phyloP scores from a whole-genome alignment of 2,113 vertebrate genomes.

The Microcebus lehilahytsara region DNA sequence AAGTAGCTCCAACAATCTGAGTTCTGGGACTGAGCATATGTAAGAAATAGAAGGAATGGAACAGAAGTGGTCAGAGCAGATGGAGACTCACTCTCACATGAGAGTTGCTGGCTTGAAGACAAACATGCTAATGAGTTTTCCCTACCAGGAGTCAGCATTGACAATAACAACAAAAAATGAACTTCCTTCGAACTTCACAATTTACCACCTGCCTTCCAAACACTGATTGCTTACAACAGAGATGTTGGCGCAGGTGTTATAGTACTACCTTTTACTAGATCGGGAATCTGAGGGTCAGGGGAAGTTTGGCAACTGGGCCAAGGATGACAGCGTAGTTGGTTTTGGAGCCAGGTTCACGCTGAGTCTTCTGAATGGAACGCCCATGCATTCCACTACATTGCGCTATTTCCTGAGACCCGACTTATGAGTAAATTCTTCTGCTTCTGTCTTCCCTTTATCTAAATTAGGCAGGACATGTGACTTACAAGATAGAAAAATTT shows the following conservation, averaged over 20 bases:
- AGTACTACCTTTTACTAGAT: background rate
- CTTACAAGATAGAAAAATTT: background rate
- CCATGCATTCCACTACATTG: background rate
- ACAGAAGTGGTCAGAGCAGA: constrained; percentile 51
- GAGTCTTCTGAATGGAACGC: background rate
- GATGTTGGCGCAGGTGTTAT: background rate
- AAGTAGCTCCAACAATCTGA: constrained; percentile 13
- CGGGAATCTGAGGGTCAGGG: background rate
- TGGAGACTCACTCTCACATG: constrained; percentile 30
- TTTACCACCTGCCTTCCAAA: background rate
- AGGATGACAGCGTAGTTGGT: background rate
- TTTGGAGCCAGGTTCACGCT: accelerated
- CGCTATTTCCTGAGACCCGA: background rate
- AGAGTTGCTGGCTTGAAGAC: constrained; percentile 48
- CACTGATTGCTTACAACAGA: background rate
- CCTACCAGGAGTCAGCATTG: constrained; percentile 12
- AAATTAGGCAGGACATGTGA: background rate
- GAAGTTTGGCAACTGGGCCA: background rate
- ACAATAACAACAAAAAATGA: constrained; percentile 41
- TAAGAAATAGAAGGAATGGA: constrained; percentile 47
- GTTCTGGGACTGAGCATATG: constrained; percentile 6
- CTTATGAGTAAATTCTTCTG: background rate
- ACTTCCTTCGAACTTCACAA: background rate
- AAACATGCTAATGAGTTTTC: constrained; percentile 65
- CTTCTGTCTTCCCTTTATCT: background rate